Evolutionary conservation across 2,113 vertebrate genomes (phyloP).

Genomic region (Tragelaphus buxtoni): DNA sequence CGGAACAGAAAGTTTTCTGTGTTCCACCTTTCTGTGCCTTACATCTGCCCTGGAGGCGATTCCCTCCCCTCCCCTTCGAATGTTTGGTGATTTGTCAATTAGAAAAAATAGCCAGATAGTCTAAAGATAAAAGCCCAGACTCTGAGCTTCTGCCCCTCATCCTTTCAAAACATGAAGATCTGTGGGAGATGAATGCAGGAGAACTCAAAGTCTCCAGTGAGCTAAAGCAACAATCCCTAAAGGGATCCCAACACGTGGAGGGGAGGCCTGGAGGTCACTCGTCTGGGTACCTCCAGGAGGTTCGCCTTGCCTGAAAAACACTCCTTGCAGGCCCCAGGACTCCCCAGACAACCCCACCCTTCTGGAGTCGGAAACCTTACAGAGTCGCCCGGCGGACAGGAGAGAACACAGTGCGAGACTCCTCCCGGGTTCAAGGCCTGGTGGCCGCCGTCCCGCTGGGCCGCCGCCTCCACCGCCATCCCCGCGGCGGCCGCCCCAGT

Average conservation of each 20-base stretch:
- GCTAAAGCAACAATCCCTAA: slow-evolving; percentile 25
- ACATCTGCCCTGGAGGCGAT: neutral
- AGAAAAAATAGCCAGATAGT: slow-evolving; percentile 24
- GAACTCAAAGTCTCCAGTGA: neutral
- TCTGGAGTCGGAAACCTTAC: neutral
- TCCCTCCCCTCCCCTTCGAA: neutral
- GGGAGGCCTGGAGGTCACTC: neutral
- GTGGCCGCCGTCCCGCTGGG: neutral
- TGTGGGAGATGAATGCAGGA: neutral
- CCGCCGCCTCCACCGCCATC: slow-evolving; percentile 60
- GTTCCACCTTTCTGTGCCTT: neutral
- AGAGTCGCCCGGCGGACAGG: neutral
- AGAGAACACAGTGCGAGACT: neutral
- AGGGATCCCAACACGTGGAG: neutral
- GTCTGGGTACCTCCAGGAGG: neutral
- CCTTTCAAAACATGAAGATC: slow-evolving; percentile 7
- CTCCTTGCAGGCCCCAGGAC: neutral
- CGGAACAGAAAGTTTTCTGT: neutral
- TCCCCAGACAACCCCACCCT: neutral
- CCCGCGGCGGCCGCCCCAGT: slow-evolving; percentile 50
- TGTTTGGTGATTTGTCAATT: slow-evolving; percentile 20
- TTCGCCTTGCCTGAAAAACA: neutral
- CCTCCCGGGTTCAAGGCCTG: neutral
- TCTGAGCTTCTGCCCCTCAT: neutral
- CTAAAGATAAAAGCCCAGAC: neutral